Base-by-base conservation (phyloP, 2,888 invertebrate species). In the Icerya purchasi region DNA sequence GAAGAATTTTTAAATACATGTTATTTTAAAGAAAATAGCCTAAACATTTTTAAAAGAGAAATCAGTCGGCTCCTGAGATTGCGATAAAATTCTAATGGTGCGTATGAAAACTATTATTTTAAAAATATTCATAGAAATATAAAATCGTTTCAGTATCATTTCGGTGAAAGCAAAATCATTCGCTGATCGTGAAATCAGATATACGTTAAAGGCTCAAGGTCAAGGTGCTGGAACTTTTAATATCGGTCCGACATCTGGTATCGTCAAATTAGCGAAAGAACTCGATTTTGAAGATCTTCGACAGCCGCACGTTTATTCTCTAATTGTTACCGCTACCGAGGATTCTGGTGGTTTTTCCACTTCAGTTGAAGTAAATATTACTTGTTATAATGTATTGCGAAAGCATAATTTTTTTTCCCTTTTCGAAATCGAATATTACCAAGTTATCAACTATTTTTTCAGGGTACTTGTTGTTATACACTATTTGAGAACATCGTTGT, bases 111-210 rank as follows among this genome's bases (percentile, higher is more conserved):
- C n/a, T n/a, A n/a, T n/a, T n/a, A n/a, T n/a, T n/a, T n/a, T n/a
- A n/a, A n/a, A n/a, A n/a, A n/a, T n/a, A n/a, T n/a, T n/a, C n/a
- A n/a, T n/a, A n/a, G n/a, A n/a, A n/a, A n/a, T n/a, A n/a, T n/a
- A n/a, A n/a, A n/a, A n/a, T n/a, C n/a, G n/a, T n/a, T n/a, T n/a
- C 79, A 94, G 93, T 72, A 92, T 94, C 59, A 90, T 94, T 71
- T 91, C 92, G 49, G 90, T 97, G 64, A 91, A 93, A 75, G 96
- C 96, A 2, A 93, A 93, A 72, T 92, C 94, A 1, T 97, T 97
- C 70, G 94, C 94, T 63, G 92, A 93, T 72, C 83, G 92, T 59
- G 91, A 92, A 72, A 92, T 94, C 66, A 84, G 91, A n/a, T 96
- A 93, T 74, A 91, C 92, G 0, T 73, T 96, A 64, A 89, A 91